A percentile compares a stretch with the other conserved stretches of the same genome.
phyloP scores from a whole-genome alignment of 1,140 invertebrate genomes.

The Caerostris extrusa region DNA sequence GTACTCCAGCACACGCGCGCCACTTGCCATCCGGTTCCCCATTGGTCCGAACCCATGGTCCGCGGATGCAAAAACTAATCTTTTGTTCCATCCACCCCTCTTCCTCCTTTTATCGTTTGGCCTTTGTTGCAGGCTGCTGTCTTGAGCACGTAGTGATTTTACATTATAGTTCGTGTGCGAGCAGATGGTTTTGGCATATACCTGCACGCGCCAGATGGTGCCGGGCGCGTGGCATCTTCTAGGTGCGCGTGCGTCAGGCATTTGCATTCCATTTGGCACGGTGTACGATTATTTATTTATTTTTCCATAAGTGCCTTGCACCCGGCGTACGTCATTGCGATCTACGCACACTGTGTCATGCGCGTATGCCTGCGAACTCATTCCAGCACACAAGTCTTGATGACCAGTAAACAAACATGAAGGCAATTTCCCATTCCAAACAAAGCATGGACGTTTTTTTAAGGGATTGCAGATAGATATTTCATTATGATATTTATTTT shows the following conservation, averaged over 20 bases:
- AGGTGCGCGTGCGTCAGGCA: neutral
- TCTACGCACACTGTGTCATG: neutral
- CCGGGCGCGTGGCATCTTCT: slow-evolving; percentile 63
- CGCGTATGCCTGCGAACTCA: neutral
- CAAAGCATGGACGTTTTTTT: too few relatives aligned
- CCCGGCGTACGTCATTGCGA: slow-evolving; percentile 18
- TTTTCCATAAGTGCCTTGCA: neutral
- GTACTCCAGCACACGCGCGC: slow-evolving; percentile 62
- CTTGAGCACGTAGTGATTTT: slow-evolving; percentile 67
- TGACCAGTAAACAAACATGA: too few relatives aligned
- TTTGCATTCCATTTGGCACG: slow-evolving; percentile 70
- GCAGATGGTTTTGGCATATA: slow-evolving; percentile 61
- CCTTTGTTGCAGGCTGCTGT: slow-evolving; percentile 38
- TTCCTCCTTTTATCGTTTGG: slow-evolving; percentile 54
- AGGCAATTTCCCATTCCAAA: too few relatives aligned
- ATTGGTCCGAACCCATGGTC: slow-evolving; percentile 42
- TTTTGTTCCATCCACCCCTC: neutral
- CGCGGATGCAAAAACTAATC: slow-evolving; percentile 46
- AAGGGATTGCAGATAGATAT: too few relatives aligned
- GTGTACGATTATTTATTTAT: slow-evolving; percentile 37
- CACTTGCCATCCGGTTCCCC: slow-evolving; percentile 65
- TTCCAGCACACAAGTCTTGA: neutral
- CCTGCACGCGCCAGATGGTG: slow-evolving; percentile 74
- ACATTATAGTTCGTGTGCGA: slow-evolving; percentile 45
- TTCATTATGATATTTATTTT: too few relatives aligned